These are phyloP conservation scores for Molorchus minor DNA, from an alignment of 2,888 invertebrate genomes.

Conservation along the genomic window DNA sequence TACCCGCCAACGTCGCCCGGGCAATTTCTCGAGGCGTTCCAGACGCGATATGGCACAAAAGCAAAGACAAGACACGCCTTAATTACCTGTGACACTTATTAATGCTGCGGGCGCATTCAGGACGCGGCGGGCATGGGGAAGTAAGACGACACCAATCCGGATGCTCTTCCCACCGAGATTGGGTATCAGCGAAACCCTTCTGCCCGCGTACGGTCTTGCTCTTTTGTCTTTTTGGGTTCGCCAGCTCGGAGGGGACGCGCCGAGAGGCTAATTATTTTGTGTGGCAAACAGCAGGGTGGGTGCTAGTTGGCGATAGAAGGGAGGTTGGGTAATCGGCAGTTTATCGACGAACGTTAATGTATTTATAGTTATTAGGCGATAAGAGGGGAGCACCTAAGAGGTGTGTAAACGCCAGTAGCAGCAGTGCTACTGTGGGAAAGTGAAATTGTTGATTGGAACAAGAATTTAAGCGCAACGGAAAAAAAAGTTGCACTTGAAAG, in stretches of 20 bases:
- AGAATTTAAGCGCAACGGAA: constrained; percentile 4
- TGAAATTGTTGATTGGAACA: constrained; percentile 8
- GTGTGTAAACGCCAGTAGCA: background rate
- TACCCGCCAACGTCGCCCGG: background rate
- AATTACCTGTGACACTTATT: constrained; percentile 13
- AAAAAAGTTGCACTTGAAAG: constrained; percentile 6
- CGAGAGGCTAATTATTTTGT: no score
- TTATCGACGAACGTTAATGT: no score
- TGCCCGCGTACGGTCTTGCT: constrained; percentile 7
- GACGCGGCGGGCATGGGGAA: constrained; percentile 9
- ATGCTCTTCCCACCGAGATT: constrained; percentile 40
- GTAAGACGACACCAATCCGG: constrained; percentile 26
- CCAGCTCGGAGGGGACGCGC: no score
- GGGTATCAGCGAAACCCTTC: constrained; percentile 34
- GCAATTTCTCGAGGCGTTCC: background rate
- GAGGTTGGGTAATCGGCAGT: no score
- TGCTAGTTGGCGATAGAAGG: no score
- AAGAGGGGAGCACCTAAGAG: no score
- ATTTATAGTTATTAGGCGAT: no score
- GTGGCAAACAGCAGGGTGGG: no score
- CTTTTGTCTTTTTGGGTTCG: no score
- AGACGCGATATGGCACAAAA: background rate
- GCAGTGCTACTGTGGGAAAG: constrained; percentile 11
- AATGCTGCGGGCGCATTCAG: constrained; percentile 15
- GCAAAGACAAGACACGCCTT: constrained; percentile 7